These are phyloP conservation scores for Drosophila setosimentum DNA, from an alignment of 2,888 invertebrate genomes.

Conservation along the genomic window DNA sequence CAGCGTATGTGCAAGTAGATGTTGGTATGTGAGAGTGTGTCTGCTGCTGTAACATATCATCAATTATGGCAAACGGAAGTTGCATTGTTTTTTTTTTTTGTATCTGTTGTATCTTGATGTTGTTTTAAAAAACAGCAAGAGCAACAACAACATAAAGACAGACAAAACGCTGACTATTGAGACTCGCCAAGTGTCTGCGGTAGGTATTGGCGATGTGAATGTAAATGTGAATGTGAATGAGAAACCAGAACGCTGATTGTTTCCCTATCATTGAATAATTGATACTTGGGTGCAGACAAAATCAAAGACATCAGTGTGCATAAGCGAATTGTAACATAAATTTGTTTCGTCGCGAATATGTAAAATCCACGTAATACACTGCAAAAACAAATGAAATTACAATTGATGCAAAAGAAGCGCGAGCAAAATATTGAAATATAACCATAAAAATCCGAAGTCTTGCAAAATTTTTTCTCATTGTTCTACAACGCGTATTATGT, in stretches of 20 bases:
- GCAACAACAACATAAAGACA: slow-evolving; percentile 9
- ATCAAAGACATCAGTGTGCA: slow-evolving; percentile 22
- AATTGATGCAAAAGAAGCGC: slow-evolving; percentile 12
- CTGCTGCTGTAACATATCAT: slow-evolving; percentile 60
- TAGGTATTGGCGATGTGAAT: slow-evolving; percentile 3
- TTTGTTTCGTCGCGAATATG: slow-evolving; percentile 8
- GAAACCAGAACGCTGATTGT: slow-evolving; percentile 44
- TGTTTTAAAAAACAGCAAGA: slow-evolving; percentile 57
- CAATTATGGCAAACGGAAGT: slow-evolving; percentile 79
- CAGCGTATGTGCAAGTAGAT: slow-evolving; percentile 3
- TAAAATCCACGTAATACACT: slow-evolving; percentile 12
- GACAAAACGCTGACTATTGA: slow-evolving; percentile 39
- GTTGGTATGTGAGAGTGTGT: neutral
- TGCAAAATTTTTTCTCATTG: slow-evolving; percentile 5
- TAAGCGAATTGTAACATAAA: slow-evolving; percentile 8
- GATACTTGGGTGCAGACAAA: slow-evolving; percentile 49
- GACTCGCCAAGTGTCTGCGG: slow-evolving; percentile 31
- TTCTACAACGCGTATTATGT: slow-evolving; percentile 60
- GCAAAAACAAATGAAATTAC: slow-evolving; percentile 8
- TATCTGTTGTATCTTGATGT: slow-evolving; percentile 52
- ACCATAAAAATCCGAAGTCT: slow-evolving; percentile 23
- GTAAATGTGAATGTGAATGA: neutral
- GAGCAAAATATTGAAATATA: slow-evolving; percentile 43
- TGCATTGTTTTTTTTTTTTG: slow-evolving; percentile 54
- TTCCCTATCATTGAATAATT: slow-evolving; percentile 66